phyloP scores from a whole-genome alignment of 2,113 vertebrate species.

The Passerina amoena region DNA sequence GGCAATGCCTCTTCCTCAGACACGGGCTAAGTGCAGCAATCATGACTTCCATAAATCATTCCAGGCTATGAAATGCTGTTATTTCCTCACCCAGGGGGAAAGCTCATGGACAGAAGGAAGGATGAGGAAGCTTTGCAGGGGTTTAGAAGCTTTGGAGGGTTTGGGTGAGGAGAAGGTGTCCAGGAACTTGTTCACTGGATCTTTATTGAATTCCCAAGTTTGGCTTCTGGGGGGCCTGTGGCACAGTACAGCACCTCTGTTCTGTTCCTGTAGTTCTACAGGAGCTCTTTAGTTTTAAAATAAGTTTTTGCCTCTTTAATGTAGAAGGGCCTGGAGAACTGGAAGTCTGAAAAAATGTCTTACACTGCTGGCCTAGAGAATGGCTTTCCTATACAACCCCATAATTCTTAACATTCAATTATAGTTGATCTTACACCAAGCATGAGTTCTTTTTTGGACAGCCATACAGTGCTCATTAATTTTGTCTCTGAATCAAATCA shows the following conservation, averaged over 20 bases:
- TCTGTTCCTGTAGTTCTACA: background rate
- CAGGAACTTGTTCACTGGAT: background rate
- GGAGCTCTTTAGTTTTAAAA: background rate
- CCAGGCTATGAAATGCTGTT: background rate
- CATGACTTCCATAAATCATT: background rate
- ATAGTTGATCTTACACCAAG: background rate
- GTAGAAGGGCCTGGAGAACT: background rate
- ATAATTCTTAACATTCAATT: background rate
- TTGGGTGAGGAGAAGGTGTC: background rate
- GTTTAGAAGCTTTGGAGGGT: background rate
- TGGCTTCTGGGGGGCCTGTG: background rate
- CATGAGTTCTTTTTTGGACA: background rate
- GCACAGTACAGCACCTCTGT: fast-evolving
- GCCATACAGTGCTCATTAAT: background rate
- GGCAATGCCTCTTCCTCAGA: background rate
- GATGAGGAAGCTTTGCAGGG: background rate
- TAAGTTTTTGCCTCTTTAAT: background rate
- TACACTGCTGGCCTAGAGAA: background rate
- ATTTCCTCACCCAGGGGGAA: background rate
- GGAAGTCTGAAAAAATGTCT: background rate
- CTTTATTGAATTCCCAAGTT: background rate
- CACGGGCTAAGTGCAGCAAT: background rate
- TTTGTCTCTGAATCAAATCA: background rate
- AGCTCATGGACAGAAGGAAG: background rate
- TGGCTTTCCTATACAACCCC: background rate